Evolutionary conservation across 2,888 invertebrate species (phyloP).

Genomic region (Myathropa florea): DNA sequence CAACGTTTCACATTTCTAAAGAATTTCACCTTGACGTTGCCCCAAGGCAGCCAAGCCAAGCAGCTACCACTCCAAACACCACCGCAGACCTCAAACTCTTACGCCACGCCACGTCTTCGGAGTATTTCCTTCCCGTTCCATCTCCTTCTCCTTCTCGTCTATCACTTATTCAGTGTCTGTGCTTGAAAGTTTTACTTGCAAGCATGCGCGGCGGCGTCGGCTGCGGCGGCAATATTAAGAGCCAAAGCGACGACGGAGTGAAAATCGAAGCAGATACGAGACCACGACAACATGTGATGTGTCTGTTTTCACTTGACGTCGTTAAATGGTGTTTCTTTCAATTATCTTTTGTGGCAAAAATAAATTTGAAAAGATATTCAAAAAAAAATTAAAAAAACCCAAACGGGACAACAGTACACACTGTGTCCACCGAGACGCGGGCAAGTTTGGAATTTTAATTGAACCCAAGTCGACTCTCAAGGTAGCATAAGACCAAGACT

Average conservation of each 20-base stretch:
- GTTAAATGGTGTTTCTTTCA: slow-evolving; percentile 60
- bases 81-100: slow-evolving; percentile 51
- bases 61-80: slow-evolving; percentile 32
- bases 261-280: slow-evolving; percentile 44
- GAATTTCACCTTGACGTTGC: slow-evolving; percentile 71
- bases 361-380: slow-evolving; percentile 28
- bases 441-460: slow-evolving; percentile 64
- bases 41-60: slow-evolving; percentile 63
- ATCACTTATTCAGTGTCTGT: slow-evolving; percentile 38
- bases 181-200: slow-evolving; percentile 41
- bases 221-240: slow-evolving; percentile 2
- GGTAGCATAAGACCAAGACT: background rate
- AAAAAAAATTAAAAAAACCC: background rate
- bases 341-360: slow-evolving; percentile 53
- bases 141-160: background rate
- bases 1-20: slow-evolving; percentile 70
- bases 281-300: slow-evolving; percentile 45
- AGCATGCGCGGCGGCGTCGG: background rate
- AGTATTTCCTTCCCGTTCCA: too few species aligned
- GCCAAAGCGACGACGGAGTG: slow-evolving; percentile 27
- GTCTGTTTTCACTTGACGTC: slow-evolving; percentile 65
- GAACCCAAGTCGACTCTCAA: slow-evolving; percentile 26
- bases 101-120: slow-evolving; percentile 5
- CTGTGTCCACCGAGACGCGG: background rate
- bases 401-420: slow-evolving; percentile 24